Percentiles rank a stretch among this genome's conserved stretches.
Conservation (phyloP, 1,140 invertebrate species). For the Vanessa tameamea region DNA sequence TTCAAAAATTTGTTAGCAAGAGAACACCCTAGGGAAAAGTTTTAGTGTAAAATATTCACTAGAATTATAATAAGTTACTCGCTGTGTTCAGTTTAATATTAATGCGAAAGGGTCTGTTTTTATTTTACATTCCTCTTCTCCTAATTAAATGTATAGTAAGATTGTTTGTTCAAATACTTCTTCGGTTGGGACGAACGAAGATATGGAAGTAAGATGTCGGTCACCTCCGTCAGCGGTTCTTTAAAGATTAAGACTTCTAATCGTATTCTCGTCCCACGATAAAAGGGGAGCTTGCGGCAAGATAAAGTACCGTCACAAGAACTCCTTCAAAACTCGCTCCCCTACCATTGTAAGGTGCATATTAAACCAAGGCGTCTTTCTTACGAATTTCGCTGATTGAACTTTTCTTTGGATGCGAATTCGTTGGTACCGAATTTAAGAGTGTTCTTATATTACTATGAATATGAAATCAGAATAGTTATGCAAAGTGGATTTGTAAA, state of each 20-base stretch:
- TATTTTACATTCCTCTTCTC: not conserved
- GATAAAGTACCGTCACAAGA: conserved; percentile 72
- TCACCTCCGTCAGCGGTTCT: conserved; percentile 52
- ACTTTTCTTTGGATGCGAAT: conserved; percentile 61
- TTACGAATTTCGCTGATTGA: conserved; percentile 68
- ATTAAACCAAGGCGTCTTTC: conserved; percentile 70
- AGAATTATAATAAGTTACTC: conserved; percentile 9
- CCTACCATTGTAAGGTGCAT: conserved; percentile 74
- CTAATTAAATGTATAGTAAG: not conserved
- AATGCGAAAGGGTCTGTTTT: not conserved
- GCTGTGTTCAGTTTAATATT: conserved; percentile 15
- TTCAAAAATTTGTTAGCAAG: conserved; percentile 55
- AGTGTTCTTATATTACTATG: conserved; percentile 36
- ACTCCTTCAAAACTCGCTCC: conserved; percentile 71
- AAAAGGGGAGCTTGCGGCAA: conserved; percentile 66
- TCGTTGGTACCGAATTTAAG: conserved; percentile 56
- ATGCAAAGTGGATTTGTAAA: too few relatives aligned
- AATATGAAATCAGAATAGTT: too few relatives aligned
- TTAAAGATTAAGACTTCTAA: conserved; percentile 74
- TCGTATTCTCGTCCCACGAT: conserved; percentile 65
- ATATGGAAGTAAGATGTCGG: conserved; percentile 29
- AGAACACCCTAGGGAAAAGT: conserved; percentile 48
- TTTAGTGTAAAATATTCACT: conserved; percentile 25
- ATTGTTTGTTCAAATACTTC: not conserved
- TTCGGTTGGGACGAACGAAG: not conserved